Evolutionary conservation across 2,113 vertebrate genomes (phyloP).

Genomic region (Petaurus breviceps): DNA sequence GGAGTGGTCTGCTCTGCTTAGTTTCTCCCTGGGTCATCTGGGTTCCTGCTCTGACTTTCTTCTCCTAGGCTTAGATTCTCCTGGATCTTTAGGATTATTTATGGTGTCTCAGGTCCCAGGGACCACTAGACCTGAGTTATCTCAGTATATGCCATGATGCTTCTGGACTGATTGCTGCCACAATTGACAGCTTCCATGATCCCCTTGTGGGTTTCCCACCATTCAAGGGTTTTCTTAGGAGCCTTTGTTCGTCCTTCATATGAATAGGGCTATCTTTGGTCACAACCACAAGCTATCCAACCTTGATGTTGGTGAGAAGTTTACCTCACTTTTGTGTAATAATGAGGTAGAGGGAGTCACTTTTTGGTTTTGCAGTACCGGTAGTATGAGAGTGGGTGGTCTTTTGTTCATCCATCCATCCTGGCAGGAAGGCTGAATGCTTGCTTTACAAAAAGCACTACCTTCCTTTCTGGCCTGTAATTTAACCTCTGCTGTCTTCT

Average conservation of each 20-base stretch:
- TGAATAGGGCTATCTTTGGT: not conserved
- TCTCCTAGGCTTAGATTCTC: not conserved
- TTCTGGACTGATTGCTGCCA: not conserved
- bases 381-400: not conserved
- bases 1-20: not conserved
- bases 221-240: not conserved
- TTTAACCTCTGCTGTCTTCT: not conserved
- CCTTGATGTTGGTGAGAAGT: too few species aligned
- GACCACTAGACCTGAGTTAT: not conserved
- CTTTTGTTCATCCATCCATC: not conserved
- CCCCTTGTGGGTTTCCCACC: not conserved
- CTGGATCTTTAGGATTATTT: not conserved
- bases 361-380: not conserved
- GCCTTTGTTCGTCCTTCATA: not conserved
- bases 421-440: not conserved
- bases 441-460: not conserved
- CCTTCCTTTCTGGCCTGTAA: not conserved
- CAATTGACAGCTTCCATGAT: not conserved
- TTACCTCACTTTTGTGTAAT: not conserved
- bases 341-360: too few species aligned
- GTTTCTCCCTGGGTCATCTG: not conserved
- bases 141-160: not conserved
- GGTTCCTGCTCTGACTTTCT: not conserved
- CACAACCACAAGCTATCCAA: not conserved
- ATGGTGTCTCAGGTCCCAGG: not conserved